Percentiles rank a stretch among this genome's conserved stretches.
These are phyloP conservation scores for Pristionchus arcanus DNA, from an alignment of 2,888 invertebrate species.

Conservation along the genomic window DNA sequence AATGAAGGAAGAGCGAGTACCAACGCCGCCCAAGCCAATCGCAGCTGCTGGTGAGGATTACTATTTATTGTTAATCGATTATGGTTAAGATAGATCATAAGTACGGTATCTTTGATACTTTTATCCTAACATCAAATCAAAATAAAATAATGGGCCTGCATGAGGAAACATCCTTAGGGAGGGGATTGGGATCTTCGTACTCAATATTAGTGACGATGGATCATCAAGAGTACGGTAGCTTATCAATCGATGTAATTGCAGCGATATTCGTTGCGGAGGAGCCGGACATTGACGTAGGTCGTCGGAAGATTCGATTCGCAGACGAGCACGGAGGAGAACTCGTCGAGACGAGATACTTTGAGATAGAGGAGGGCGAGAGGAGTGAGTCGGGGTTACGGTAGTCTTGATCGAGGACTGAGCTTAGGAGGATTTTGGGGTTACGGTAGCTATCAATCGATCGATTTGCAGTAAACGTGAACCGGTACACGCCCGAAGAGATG, in stretches of 20 bases:
- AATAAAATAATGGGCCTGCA: too few relatives aligned
- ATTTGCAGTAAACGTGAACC: constrained; percentile 56
- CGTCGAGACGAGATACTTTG: constrained; percentile 50
- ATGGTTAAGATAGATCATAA: too few relatives aligned
- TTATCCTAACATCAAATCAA: too few relatives aligned
- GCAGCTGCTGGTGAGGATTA: neutral
- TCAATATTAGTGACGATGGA: too few relatives aligned
- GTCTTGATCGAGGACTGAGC: neutral
- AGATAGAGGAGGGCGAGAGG: constrained; percentile 53
- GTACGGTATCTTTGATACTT: too few relatives aligned
- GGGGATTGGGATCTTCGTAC: too few relatives aligned
- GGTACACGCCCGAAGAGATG: constrained; percentile 55
- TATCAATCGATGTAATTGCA: neutral
- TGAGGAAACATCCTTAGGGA: too few relatives aligned
- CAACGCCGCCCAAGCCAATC: neutral
- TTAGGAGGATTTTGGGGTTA: too few relatives aligned
- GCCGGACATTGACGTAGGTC: constrained; percentile 35
- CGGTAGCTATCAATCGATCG: neutral
- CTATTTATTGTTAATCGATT: neutral
- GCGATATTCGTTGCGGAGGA: constrained; percentile 53
- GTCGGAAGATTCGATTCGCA: constrained; percentile 42
- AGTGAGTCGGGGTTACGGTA: constrained; percentile 41
- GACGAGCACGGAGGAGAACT: constrained; percentile 49
- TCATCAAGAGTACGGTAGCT: too few relatives aligned
- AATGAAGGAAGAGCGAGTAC: neutral